phyloP scores from a whole-genome alignment of 1,140 invertebrate genomes.

The Platyura marginata region DNA sequence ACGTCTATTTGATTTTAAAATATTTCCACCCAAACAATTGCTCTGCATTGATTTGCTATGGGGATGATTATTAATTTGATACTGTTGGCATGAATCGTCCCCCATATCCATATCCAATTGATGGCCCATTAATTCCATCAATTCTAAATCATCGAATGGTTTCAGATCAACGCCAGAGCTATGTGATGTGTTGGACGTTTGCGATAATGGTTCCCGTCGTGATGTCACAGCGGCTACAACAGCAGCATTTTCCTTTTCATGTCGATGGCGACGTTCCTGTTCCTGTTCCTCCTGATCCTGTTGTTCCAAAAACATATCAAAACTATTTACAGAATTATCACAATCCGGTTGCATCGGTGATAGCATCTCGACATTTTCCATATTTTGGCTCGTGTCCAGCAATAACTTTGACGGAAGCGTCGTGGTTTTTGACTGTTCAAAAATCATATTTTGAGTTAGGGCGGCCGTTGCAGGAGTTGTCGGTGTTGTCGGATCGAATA shows the following conservation, averaged over 20 bases:
- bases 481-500: conserved; percentile 52
- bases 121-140: conserved; percentile 22
- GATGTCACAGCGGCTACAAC: conserved; percentile 4
- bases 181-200: background rate
- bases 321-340: background rate
- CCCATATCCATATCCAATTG: conserved; percentile 24
- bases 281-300: conserved; percentile 1
- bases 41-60: background rate
- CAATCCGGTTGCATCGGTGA: conserved; percentile 8
- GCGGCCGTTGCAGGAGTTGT: background rate
- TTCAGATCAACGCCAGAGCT: conserved; percentile 14
- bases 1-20: conserved; percentile 7
- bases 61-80: background rate
- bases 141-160: conserved; percentile 21
- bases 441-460: background rate
- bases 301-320: conserved; percentile 1
- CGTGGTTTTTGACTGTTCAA: background rate
- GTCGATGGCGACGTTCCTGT: background rate
- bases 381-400: background rate
- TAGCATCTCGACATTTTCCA: conserved; percentile 5
- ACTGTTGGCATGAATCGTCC: conserved; percentile 10
- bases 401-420: background rate
- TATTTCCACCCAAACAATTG: background rate
- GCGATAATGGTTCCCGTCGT: background rate
- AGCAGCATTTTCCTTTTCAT: background rate